These are phyloP conservation scores for Ochropacha duplaris DNA, from an alignment of 2,888 invertebrate species.

Conservation along the genomic window DNA sequence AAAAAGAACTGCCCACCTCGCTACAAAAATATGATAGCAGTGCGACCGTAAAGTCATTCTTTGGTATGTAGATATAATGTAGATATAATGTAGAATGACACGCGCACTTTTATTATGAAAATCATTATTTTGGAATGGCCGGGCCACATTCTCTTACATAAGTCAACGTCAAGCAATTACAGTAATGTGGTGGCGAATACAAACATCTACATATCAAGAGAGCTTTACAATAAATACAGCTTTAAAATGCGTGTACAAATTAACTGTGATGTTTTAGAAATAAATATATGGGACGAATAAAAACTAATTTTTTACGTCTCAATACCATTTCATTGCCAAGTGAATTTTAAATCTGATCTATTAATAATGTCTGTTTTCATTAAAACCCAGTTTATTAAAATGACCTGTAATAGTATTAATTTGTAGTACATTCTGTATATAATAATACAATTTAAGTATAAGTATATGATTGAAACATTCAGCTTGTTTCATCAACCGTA, in stretches of 20 bases:
- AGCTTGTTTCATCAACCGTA: no score
- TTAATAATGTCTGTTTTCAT: no score
- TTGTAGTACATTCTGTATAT: no score
- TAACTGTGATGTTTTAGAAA: not conserved
- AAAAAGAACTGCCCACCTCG: not conserved
- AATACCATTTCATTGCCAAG: not conserved
- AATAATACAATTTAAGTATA: no score
- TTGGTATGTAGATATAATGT: not conserved
- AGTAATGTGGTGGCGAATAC: not conserved
- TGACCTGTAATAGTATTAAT: no score
- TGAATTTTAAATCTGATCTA: not conserved
- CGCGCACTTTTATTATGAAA: not conserved
- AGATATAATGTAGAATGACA: not conserved
- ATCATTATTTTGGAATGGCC: not conserved
- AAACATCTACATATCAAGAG: not conserved
- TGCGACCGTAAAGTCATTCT: not conserved
- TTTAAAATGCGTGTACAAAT: not conserved
- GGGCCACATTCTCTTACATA: not conserved
- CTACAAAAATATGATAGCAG: not conserved
- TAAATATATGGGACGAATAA: not conserved
- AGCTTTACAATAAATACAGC: not conserved
- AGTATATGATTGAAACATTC: no score
- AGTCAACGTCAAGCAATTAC: constrained; percentile 1
- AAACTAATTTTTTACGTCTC: not conserved
- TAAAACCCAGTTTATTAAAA: no score